Percentiles rank a stretch among this genome's conserved stretches.
phyloP scores from a whole-genome alignment of 2,113 vertebrate genomes.

The Paralichthys olivaceus region DNA sequence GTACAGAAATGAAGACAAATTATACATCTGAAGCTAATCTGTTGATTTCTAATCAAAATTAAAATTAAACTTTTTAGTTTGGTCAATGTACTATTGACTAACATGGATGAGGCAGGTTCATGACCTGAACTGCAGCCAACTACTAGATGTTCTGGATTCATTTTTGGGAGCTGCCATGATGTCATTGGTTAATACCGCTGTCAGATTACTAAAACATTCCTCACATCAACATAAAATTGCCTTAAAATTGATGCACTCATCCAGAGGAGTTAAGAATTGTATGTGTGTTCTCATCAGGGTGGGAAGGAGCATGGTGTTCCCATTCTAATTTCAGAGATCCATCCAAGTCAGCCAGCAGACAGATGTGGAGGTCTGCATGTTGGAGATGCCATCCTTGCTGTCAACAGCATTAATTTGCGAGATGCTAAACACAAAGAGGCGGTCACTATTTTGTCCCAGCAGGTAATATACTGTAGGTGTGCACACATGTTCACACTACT shows the following conservation, averaged over 20 bases:
- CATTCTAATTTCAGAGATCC: conserved; percentile 98
- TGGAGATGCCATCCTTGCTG: conserved; percentile 95
- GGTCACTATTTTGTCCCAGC: conserved; percentile 97
- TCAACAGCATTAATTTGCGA: conserved; percentile 96
- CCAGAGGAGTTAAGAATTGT: background rate
- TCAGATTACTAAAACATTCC: background rate
- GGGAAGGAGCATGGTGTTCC: conserved; percentile 98
- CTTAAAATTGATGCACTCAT: background rate
- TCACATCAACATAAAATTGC: background rate
- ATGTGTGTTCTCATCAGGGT: conserved; percentile 81
- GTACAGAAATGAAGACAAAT: no score
- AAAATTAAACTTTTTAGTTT: no score
- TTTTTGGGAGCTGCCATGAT: background rate
- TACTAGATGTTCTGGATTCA: no score
- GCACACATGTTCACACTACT: background rate
- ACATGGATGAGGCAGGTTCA: no score
- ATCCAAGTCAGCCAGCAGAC: conserved; percentile 93
- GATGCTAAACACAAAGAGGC: conserved; percentile 99
- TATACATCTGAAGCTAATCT: no score
- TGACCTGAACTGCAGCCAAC: no score
- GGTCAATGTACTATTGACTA: no score
- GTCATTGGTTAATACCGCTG: background rate
- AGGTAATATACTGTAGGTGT: conserved; percentile 78
- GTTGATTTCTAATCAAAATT: no score
- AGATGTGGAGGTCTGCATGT: conserved; percentile 95